A percentile compares a stretch with the other conserved stretches of the same genome.
phyloP scores from a whole-genome alignment of 2,113 vertebrate genomes.

The Python bivittatus region DNA sequence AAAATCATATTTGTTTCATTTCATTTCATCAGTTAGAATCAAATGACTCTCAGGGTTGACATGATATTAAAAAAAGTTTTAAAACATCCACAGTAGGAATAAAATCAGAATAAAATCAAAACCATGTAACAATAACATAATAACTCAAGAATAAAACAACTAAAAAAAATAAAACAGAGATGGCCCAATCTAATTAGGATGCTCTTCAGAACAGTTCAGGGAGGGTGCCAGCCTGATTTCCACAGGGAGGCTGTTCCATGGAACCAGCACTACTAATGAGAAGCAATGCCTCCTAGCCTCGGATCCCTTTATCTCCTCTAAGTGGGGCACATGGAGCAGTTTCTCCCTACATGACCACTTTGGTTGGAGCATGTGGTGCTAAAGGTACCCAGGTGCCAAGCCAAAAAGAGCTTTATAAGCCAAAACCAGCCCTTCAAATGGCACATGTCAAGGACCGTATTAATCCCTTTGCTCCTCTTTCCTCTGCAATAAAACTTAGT shows the following conservation, averaged over 20 bases:
- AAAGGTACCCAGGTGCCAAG: background rate
- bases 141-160: background rate
- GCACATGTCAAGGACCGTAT: background rate
- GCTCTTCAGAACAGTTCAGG: background rate
- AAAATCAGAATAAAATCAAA: background rate
- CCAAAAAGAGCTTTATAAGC: background rate
- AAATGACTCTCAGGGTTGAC: background rate
- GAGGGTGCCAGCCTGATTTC: background rate
- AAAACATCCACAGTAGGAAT: background rate
- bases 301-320: background rate
- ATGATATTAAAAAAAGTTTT: background rate
- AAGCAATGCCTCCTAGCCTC: background rate
- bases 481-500: background rate
- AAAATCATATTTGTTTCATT: background rate
- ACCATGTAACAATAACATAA: background rate
- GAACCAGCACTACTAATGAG: background rate
- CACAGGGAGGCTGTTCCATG: background rate
- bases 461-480: background rate
- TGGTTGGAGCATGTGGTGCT: background rate
- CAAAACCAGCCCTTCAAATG: background rate
- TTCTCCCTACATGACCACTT: background rate
- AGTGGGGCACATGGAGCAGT: background rate
- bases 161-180: background rate
- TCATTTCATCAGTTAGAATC: background rate
- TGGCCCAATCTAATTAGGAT: background rate